Conservation (phyloP, 2,797 vertebrate species). For the Hippopotamyrus pictus region DNA sequence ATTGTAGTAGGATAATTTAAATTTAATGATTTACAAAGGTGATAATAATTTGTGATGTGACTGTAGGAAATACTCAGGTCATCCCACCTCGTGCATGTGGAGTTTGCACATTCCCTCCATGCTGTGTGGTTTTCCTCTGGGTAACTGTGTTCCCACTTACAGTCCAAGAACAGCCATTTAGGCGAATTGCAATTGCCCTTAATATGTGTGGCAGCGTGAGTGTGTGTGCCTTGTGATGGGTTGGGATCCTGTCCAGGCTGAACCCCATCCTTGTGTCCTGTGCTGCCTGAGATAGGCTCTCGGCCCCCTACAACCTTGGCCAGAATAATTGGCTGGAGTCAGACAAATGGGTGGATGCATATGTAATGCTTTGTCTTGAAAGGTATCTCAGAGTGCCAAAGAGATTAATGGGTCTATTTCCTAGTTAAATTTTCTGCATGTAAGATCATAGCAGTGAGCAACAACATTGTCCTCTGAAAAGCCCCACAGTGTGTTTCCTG, state of each 20-base stretch:
- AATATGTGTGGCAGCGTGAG: not conserved
- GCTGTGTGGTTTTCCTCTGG: not conserved
- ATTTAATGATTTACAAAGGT: not conserved
- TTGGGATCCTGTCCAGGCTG: not conserved
- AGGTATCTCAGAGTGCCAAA: not conserved
- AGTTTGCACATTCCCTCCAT: not conserved
- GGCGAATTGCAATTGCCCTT: not conserved
- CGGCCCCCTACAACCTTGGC: not conserved
- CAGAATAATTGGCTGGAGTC: not conserved
- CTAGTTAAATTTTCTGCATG: not conserved
- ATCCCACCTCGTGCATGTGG: not conserved
- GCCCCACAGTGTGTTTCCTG: not conserved
- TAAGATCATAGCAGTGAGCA: not conserved
- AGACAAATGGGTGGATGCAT: not conserved
- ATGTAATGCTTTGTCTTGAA: not conserved
- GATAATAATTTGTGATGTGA: not conserved
- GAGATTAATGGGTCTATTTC: not conserved
- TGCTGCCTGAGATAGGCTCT: not conserved
- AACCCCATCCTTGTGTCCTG: not conserved
- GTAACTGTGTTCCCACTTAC: not conserved
- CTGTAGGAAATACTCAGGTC: not conserved
- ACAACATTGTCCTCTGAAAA: not conserved
- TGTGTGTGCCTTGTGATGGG: not conserved
- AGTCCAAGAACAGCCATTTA: not conserved
- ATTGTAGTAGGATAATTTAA: not conserved